Evolutionary conservation across 1,140 invertebrate genomes (phyloP).

Genomic region (Liolophura sinensis): DNA sequence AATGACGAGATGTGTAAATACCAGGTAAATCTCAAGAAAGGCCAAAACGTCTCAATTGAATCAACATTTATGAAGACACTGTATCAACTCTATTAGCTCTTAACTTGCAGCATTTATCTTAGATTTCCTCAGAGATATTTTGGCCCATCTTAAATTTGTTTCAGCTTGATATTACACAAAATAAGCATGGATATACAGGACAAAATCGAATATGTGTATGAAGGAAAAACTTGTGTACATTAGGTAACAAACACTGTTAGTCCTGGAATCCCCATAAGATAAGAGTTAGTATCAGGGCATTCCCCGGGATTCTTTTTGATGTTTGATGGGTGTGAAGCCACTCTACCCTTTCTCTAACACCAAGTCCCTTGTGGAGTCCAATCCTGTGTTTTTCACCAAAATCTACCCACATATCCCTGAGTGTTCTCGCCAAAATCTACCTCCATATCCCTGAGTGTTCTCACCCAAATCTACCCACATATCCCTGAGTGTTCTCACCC

Average conservation of each 20-base stretch:
- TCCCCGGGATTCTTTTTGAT: too few species aligned
- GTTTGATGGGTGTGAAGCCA: too few species aligned
- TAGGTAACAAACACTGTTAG: neutral
- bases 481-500: conserved; percentile 24
- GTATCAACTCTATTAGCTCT: neutral
- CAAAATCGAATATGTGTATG: neutral
- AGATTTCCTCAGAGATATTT: too few species aligned
- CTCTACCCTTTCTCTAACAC: neutral
- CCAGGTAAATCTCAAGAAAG: neutral
- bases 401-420: neutral
- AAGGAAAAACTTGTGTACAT: neutral
- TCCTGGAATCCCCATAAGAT: neutral
- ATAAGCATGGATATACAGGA: too few species aligned
- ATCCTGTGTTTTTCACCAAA: neutral
- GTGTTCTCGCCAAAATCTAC: neutral
- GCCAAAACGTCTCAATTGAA: neutral
- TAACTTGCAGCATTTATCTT: too few species aligned
- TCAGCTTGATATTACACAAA: too few species aligned
- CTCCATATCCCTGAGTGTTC: neutral
- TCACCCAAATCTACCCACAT: neutral
- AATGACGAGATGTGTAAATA: neutral
- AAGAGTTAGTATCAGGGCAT: too few species aligned
- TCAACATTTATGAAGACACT: conserved; percentile 1
- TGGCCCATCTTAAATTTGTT: too few species aligned
- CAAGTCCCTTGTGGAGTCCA: neutral